Percentiles rank a stretch among this genome's conserved stretches.
phyloP scores from a whole-genome alignment of 1,140 invertebrate genomes.

The Eubasilissa regina region DNA sequence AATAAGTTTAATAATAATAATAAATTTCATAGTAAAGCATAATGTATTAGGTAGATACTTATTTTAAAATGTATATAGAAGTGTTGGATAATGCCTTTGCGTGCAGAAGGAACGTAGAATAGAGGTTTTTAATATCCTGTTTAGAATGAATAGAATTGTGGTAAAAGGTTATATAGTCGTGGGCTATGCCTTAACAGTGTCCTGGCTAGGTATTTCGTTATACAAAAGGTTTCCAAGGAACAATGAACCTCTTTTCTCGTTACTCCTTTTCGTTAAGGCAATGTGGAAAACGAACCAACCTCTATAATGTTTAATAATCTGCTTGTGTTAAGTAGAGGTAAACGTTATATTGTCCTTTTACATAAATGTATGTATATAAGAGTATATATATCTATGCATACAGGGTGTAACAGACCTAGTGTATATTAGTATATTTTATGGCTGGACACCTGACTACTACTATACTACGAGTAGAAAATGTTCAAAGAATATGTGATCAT shows the following conservation, averaged over 20 bases:
- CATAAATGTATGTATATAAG: no score
- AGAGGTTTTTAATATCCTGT: conserved; percentile 18
- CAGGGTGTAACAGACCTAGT: no score
- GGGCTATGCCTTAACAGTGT: conserved; percentile 12
- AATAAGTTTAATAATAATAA: no score
- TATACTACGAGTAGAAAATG: no score
- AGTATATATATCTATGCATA: no score
- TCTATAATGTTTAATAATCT: conserved; percentile 16
- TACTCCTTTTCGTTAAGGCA: conserved; percentile 21
- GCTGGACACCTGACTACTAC: no score
- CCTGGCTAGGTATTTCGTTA: neutral
- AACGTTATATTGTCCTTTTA: no score
- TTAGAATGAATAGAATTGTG: neutral
- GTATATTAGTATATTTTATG: no score
- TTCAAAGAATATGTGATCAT: no score
- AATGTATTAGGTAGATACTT: no score
- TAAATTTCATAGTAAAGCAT: no score
- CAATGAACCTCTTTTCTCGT: conserved; percentile 17
- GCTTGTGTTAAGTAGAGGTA: no score
- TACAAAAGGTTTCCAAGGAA: conserved; percentile 8
- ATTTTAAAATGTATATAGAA: neutral
- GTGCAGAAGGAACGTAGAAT: neutral
- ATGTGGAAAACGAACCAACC: conserved; percentile 2
- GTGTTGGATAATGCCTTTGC: neutral
- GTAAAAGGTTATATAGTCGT: neutral